Percentiles rank a stretch among this genome's conserved stretches.
These are phyloP conservation scores for Anolis sagrei DNA, from an alignment of 2,113 vertebrate species.

Conservation along the genomic window DNA sequence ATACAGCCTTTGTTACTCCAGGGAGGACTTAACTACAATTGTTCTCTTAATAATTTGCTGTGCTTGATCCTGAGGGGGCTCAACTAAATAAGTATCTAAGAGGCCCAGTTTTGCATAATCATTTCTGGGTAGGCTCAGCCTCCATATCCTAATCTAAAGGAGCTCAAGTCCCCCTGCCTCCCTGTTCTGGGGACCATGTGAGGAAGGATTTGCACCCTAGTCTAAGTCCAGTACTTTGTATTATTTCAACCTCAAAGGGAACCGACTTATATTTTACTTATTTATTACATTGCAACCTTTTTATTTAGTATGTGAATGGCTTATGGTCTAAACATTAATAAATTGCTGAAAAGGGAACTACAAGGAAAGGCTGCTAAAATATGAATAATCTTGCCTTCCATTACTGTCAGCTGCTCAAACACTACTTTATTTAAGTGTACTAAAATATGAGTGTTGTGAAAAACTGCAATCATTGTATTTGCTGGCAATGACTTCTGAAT, in stretches of 20 bases:
- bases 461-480: conserved; percentile 21
- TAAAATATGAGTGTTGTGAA: conserved; percentile 11
- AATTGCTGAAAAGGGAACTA: neutral
- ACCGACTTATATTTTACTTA: no score
- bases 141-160: no score
- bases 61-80: no score
- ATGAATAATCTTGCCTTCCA: conserved; percentile 2
- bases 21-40: no score
- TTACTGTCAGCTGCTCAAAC: conserved; percentile 16
- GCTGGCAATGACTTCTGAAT: conserved; percentile 32
- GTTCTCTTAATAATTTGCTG: no score
- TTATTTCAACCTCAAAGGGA: neutral
- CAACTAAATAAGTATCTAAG: no score
- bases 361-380: neutral
- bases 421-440: conserved; percentile 34
- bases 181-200: neutral
- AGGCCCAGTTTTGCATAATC: no score
- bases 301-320: no score
- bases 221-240: neutral
- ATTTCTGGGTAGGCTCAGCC: no score
- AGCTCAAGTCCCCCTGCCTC: no score
- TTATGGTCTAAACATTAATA: neutral
- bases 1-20: no score
- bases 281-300: no score
- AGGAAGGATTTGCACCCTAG: neutral